Conservation (phyloP, 2,888 invertebrate genomes). For the Amphiduros pacificus region DNA sequence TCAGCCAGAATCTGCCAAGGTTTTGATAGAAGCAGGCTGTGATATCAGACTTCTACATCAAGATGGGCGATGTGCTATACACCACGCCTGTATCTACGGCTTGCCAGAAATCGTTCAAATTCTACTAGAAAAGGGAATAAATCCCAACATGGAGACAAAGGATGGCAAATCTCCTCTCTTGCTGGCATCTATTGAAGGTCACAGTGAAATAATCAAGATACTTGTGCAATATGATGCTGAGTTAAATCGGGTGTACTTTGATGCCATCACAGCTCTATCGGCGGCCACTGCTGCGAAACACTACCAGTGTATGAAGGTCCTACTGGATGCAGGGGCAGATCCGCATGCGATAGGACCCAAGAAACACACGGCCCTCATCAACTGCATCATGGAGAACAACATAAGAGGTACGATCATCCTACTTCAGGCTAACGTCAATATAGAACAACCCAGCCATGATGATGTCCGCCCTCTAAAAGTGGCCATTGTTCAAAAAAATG, state of each 20-base stretch:
- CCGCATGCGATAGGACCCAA: constrained; percentile 23
- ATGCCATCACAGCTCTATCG: constrained; percentile 26
- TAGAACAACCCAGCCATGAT: constrained; percentile 8
- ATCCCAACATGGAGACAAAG: constrained; percentile 14
- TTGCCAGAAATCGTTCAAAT: constrained; percentile 8
- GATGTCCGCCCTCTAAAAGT: constrained; percentile 19
- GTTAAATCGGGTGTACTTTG: constrained; percentile 23
- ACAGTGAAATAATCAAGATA: constrained; percentile 19
- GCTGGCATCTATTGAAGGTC: constrained; percentile 27
- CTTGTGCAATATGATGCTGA: constrained; percentile 17
- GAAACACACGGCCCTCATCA: constrained; percentile 23
- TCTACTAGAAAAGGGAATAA: constrained; percentile 20
- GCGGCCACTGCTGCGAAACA: constrained; percentile 18
- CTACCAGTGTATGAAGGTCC: constrained; percentile 17
- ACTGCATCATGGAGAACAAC: constrained; percentile 19
- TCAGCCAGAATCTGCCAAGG: constrained; percentile 22
- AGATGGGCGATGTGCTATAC: constrained; percentile 25
- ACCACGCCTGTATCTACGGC: constrained; percentile 28
- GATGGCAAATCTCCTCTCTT: constrained; percentile 26
- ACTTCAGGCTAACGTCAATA: constrained; percentile 19
- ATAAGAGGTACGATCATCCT: constrained; percentile 15
- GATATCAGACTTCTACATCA: constrained; percentile 21
- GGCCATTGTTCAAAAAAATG: constrained; percentile 19
- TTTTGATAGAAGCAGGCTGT: constrained; percentile 25
- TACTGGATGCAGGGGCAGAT: constrained; percentile 26